Percentiles rank a stretch among this genome's conserved stretches.
These are phyloP conservation scores for Pipistrellus nathusii DNA, from an alignment of 2,797 vertebrate species.

Conservation along the genomic window DNA sequence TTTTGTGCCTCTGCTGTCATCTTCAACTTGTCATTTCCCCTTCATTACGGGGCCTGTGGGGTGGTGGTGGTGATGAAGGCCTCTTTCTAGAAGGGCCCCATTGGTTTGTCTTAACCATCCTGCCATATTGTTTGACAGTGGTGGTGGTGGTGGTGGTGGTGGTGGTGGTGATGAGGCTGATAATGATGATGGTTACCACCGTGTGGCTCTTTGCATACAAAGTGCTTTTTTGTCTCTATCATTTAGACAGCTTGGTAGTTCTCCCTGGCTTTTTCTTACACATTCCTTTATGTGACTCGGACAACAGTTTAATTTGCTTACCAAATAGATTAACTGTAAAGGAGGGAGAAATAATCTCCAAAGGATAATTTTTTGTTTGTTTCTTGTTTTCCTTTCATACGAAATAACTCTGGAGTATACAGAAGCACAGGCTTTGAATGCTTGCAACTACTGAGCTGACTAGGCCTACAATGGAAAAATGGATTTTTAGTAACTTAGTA, in stretches of 20 bases:
- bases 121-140: accelerated
- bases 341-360: conserved; percentile 1
- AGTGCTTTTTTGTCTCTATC: background rate
- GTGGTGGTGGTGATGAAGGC: background rate
- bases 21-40: background rate
- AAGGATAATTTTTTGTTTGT: background rate
- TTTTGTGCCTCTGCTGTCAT: background rate
- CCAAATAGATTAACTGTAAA: background rate
- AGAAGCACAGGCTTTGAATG: background rate
- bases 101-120: background rate
- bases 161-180: background rate
- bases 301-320: background rate
- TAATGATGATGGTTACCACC: background rate
- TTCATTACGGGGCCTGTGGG: background rate
- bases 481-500: background rate
- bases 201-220: background rate
- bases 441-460: background rate
- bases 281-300: background rate
- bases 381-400: background rate
- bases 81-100: background rate
- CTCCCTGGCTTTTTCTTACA: background rate
- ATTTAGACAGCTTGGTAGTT: background rate
- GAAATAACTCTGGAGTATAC: background rate
- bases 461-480: background rate
- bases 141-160: background rate